These are phyloP conservation scores for Halictus rubicundus DNA, from an alignment of 1,140 invertebrate genomes.

Conservation along the genomic window DNA sequence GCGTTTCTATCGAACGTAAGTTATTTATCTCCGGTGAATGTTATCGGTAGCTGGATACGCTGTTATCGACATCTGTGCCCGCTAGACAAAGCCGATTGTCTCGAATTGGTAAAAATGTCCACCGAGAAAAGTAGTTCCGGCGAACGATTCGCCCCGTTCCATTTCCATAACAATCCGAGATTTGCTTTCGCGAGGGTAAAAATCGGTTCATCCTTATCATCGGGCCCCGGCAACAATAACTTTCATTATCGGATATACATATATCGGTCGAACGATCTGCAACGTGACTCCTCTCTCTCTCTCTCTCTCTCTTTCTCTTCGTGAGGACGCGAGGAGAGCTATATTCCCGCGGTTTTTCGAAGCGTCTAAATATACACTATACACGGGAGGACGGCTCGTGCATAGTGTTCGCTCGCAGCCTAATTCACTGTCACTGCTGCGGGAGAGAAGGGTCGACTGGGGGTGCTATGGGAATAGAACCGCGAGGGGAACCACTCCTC, in stretches of 20 bases:
- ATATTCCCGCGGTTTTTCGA: neutral
- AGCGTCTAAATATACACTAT: conserved; percentile 39
- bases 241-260: conserved; percentile 37
- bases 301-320: neutral
- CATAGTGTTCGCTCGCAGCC: neutral
- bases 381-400: too few relatives aligned
- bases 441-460: conserved; percentile 25
- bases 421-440: conserved; percentile 49
- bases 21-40: neutral
- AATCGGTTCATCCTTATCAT: conserved; percentile 18
- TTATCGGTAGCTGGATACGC: neutral
- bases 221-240: conserved; percentile 14
- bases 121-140: neutral
- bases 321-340: neutral
- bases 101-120: conserved; percentile 11
- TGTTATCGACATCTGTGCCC: neutral
- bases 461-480: conserved; percentile 14
- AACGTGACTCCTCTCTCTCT: conserved; percentile 38
- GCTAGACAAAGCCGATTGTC: conserved; percentile 29
- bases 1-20: neutral
- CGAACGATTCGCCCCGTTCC: neutral
- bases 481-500: neutral
- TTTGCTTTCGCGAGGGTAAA: neutral
- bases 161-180: conserved; percentile 33
- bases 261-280: conserved; percentile 4